A percentile compares a stretch with the other conserved stretches of the same genome.
These are phyloP conservation scores for Byasa hedistus DNA, from an alignment of 2,888 invertebrate genomes.

Conservation along the genomic window DNA sequence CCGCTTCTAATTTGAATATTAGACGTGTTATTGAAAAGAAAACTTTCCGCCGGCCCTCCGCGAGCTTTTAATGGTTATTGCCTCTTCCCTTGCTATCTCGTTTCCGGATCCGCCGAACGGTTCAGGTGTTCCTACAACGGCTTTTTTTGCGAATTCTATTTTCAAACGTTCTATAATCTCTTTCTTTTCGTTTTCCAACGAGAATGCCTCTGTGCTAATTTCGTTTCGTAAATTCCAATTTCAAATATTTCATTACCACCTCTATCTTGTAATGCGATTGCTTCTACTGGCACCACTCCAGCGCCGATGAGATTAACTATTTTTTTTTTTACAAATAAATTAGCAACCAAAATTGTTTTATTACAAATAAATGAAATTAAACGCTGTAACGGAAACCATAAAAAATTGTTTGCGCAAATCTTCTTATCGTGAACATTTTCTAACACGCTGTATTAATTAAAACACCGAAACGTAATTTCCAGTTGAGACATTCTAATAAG, in stretches of 20 bases:
- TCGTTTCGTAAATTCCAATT: background rate
- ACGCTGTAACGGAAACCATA: slow-evolving; percentile 7
- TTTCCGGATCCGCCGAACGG: slow-evolving; percentile 43
- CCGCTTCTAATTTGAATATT: slow-evolving; percentile 78
- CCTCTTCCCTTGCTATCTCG: slow-evolving; percentile 57
- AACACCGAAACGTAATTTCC: too few species aligned
- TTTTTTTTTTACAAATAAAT: slow-evolving; percentile 19
- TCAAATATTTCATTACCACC: background rate
- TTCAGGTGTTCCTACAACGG: slow-evolving; percentile 49
- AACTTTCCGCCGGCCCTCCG: slow-evolving; percentile 71
- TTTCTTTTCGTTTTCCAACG: too few species aligned
- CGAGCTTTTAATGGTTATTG: slow-evolving; percentile 77
- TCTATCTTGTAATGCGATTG: too few species aligned
- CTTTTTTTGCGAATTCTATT: slow-evolving; percentile 27
- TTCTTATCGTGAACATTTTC: too few species aligned
- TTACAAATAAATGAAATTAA: slow-evolving; percentile 14
- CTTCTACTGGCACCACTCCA: slow-evolving; percentile 14
- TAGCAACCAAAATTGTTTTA: slow-evolving; percentile 19
- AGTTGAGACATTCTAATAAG: too few species aligned
- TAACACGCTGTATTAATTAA: too few species aligned
- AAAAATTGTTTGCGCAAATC: slow-evolving; percentile 11
- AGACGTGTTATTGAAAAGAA: slow-evolving; percentile 80
- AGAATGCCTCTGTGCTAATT: slow-evolving; percentile 4
- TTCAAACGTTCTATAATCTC: slow-evolving; percentile 13
- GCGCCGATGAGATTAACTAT: slow-evolving; percentile 6